phyloP scores from a whole-genome alignment of 2,113 vertebrate genomes.

The Phaethon lepturus region DNA sequence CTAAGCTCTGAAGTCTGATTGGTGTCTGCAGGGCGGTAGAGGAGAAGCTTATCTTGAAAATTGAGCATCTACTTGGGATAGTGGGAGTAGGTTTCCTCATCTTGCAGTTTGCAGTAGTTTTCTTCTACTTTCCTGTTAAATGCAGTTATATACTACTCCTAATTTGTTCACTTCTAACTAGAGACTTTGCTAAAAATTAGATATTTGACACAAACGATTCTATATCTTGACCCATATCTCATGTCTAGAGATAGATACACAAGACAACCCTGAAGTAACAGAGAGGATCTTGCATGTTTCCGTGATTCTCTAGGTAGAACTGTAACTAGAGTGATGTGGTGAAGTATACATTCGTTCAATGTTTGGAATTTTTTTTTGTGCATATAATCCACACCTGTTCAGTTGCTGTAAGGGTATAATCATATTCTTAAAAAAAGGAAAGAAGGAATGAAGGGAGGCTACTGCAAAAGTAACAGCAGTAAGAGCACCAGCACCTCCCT shows the following conservation, averaged over 20 bases:
- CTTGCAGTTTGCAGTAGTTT: not conserved
- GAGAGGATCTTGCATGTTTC: not conserved
- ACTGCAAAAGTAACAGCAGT: not conserved
- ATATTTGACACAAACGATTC: not conserved
- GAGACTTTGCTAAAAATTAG: not conserved
- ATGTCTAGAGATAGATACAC: not conserved
- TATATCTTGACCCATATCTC: not conserved
- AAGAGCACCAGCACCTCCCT: not conserved
- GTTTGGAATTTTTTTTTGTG: not conserved
- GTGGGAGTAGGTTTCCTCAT: not conserved
- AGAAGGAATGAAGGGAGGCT: not conserved
- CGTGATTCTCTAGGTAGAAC: not conserved
- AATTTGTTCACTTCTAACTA: not conserved
- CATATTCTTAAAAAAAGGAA: not conserved
- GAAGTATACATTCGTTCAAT: not conserved
- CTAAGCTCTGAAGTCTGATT: not conserved
- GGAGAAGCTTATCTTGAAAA: not conserved
- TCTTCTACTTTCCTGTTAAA: not conserved
- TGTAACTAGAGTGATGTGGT: not conserved
- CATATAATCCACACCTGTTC: not conserved
- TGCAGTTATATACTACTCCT: not conserved
- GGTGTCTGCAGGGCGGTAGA: not conserved
- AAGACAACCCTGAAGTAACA: not conserved
- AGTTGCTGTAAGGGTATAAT: not conserved
- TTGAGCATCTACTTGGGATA: not conserved